Evolutionary conservation across 2,888 invertebrate genomes (phyloP).

Genomic region (Bembecia ichneumoniformis): DNA sequence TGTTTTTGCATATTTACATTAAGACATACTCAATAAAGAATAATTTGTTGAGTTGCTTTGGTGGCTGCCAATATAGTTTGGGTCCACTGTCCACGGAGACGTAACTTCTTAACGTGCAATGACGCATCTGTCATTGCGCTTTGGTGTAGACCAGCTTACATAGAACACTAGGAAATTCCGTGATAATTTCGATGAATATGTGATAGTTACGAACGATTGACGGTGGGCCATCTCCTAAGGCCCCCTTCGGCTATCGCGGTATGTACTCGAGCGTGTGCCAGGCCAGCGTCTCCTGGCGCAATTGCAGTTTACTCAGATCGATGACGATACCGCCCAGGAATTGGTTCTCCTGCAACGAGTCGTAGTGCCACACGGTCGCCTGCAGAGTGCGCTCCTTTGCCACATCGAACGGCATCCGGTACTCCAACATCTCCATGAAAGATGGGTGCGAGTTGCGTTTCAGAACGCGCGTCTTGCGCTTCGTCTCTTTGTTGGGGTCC

Average conservation of each 20-base stretch:
- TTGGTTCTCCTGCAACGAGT: conserved; percentile 93
- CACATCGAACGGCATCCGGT: conserved; percentile 86
- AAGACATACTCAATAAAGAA: too few species aligned
- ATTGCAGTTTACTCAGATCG: conserved; percentile 79
- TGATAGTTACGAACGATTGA: too few species aligned
- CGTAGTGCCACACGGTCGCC: conserved; percentile 96
- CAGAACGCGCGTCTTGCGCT: conserved; percentile 95
- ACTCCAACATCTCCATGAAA: conserved; percentile 98
- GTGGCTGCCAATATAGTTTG: too few species aligned
- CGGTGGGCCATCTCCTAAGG: conserved; percentile 5
- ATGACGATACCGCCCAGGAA: conserved; percentile 93
- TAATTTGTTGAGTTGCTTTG: too few species aligned
- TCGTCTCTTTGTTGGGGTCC: conserved; percentile 92
- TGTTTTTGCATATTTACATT: too few species aligned
- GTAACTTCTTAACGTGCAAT: too few species aligned
- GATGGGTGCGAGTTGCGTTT: conserved; percentile 95
- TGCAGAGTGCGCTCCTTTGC: conserved; percentile 84
- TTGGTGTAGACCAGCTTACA: too few species aligned
- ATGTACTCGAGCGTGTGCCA: conserved; percentile 85
- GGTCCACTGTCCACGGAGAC: too few species aligned
- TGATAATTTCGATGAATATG: too few species aligned
- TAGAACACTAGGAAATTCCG: too few species aligned
- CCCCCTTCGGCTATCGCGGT: conserved; percentile 54
- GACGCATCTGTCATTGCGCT: too few species aligned
- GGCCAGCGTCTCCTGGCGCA: conserved; percentile 83